A percentile compares a stretch with the other conserved stretches of the same genome.
phyloP scores from a whole-genome alignment of 2,797 vertebrate species.

The Neoniphon sammara region DNA sequence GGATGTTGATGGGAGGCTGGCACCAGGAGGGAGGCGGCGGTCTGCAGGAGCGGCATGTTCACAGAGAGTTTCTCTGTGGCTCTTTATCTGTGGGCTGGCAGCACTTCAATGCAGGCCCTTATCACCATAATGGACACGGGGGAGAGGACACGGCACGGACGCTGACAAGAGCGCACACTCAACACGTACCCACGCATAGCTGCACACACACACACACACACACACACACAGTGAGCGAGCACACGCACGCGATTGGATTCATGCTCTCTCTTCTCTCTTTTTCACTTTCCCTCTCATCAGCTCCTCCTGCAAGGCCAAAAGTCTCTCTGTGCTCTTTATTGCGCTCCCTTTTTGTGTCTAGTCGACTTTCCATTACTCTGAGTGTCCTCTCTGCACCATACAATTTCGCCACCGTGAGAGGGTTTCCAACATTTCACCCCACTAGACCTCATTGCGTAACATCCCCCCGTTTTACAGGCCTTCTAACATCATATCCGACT shows the following conservation, averaged over 20 bases:
- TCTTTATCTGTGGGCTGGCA: conserved; percentile 83
- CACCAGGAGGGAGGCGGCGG: conserved; percentile 51
- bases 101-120: conserved; percentile 82
- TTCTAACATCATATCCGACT: conserved; percentile 2
- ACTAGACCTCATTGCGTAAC: conserved; percentile 12
- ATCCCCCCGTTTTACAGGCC: background rate
- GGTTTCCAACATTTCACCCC: conserved; percentile 1
- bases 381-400: too few relatives aligned
- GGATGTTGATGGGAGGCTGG: conserved; percentile 69
- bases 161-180: conserved; percentile 70
- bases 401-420: background rate
- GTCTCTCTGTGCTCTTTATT: background rate
- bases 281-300: conserved; percentile 27
- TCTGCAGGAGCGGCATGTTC: conserved; percentile 74
- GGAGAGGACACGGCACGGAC: conserved; percentile 46
- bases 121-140: conserved; percentile 81
- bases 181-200: conserved; percentile 35
- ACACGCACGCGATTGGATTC: background rate
- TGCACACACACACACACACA: conserved; percentile 9
- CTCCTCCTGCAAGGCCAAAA: conserved; percentile 20
- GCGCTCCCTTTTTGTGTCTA: background rate
- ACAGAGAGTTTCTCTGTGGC: conserved; percentile 74
- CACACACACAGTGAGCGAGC: background rate
- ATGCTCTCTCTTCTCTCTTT: background rate
- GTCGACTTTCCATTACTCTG: too few relatives aligned